Evolutionary conservation across 2,888 invertebrate species (phyloP).

Genomic region (Apamea sordens): DNA sequence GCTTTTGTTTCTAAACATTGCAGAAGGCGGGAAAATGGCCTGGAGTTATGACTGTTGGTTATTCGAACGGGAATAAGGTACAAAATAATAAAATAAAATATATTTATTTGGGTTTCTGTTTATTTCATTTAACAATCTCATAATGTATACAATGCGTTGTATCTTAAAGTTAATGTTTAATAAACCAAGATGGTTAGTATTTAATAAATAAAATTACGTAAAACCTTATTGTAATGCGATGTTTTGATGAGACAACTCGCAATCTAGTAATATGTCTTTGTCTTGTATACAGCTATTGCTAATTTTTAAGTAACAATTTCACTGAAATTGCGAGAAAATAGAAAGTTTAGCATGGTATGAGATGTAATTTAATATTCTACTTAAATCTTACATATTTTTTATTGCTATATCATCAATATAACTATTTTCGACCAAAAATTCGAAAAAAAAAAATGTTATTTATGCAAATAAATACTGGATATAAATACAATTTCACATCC

Average conservation of each 20-base stretch:
- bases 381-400: background rate
- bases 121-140: conserved; percentile 57
- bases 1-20: conserved; percentile 50
- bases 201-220: conserved; percentile 33
- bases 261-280: background rate
- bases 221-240: conserved; percentile 4
- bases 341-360: background rate
- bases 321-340: background rate
- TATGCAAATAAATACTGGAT: background rate
- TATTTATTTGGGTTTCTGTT: conserved; percentile 43
- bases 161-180: conserved; percentile 5
- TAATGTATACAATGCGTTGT: conserved; percentile 24
- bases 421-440: conserved; percentile 1
- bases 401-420: background rate
- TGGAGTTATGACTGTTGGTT: conserved; percentile 60
- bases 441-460: background rate
- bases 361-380: conserved; percentile 2
- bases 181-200: conserved; percentile 6
- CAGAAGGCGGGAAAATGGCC: conserved; percentile 62
- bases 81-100: conserved; percentile 55
- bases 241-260: conserved; percentile 3
- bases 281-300: background rate
- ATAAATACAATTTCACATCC: background rate
- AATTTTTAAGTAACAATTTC: background rate
- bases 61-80: conserved; percentile 45